Percentiles rank a stretch among this genome's conserved stretches.
Conservation (phyloP, 2,113 vertebrate species). For the Sigmodon hispidus region DNA sequence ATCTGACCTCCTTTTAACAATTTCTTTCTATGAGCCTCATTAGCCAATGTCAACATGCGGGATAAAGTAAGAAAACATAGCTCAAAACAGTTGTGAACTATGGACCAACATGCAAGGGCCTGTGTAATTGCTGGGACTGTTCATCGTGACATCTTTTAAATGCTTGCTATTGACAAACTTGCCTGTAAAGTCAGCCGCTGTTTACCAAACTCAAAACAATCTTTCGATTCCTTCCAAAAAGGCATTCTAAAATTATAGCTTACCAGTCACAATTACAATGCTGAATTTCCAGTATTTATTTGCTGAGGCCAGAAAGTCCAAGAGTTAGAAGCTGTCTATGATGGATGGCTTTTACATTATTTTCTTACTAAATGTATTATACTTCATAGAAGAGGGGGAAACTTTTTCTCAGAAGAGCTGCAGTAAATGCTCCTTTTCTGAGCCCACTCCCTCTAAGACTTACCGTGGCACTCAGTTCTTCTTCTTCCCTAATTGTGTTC, state of each 20-base stretch:
- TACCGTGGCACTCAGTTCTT: rapidly evolving
- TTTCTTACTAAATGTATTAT: neutral
- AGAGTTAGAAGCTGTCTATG: conserved; percentile 50
- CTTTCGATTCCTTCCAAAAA: conserved; percentile 17
- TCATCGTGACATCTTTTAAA: conserved; percentile 22
- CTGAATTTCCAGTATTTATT: conserved; percentile 40
- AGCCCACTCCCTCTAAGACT: neutral
- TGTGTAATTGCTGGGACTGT: neutral
- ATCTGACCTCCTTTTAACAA: neutral
- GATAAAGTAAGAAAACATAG: neutral
- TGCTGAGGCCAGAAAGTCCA: conserved; percentile 37
- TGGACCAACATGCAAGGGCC: neutral
- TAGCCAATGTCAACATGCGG: neutral
- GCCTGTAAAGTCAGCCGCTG: conserved; percentile 50
- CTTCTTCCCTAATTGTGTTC: neutral
- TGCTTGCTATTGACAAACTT: conserved; percentile 57
- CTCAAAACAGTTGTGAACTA: neutral
- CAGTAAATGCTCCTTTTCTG: neutral
- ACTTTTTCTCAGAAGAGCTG: neutral
- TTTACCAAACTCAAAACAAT: conserved; percentile 67
- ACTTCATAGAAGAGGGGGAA: neutral
- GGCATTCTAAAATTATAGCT: conserved; percentile 38
- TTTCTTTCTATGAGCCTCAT: neutral
- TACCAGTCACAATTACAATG: conserved; percentile 56
- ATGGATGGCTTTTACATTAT: conserved; percentile 48